Evolutionary conservation across 2,113 vertebrate genomes (phyloP), one percentile per base, ranked within the genome.

Genomic region (Isurus oxyrinchus): DNA sequence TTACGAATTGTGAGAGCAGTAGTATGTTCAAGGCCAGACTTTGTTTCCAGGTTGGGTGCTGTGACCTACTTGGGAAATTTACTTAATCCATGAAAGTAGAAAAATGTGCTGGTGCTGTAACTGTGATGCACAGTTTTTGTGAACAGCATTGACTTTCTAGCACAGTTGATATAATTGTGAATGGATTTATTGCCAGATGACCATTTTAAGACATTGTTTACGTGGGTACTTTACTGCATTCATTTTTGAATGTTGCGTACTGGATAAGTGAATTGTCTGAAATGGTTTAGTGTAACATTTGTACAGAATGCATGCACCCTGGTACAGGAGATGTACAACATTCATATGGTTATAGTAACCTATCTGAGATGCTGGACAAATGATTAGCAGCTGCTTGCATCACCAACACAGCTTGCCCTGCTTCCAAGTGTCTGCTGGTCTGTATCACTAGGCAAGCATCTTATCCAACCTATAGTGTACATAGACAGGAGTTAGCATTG

Each of bases 61-160:
- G 27, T 72, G 49, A 72, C 67, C 94, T 95, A 72, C 67, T 72
- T 95, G 49, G 67, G 44, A 95, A 72, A 31, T 95, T 72, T 69
- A 55, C 44, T 72, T 72, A 25, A 72, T 72, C 49, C 25, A 55
- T 25, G 14, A 69, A 72, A 95, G 94, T 72, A 55, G 66, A 72
- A 72, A 95, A 76, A 31, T 72, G 67, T 95, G 94, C 93, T 59
- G 59, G 40, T 93, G 55, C 94, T 95, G 67, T 95, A 72, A 44
- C 63, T 69, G 8, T 63, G 66, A 44, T 44, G 27, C 8, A 69
- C 94, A 95, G 94, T 95, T 95, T 84, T 84, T 72, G 44, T 55
- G 40, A 95, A 95, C 94, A 95, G 67, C 94, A 69, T 95, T 72
- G 67, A 95, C 67, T 95, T 95, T 72, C 94, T 31, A 95, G 94